Evolutionary conservation across 2,888 invertebrate species (phyloP).

Genomic region (Drosophila basisetae): DNA sequence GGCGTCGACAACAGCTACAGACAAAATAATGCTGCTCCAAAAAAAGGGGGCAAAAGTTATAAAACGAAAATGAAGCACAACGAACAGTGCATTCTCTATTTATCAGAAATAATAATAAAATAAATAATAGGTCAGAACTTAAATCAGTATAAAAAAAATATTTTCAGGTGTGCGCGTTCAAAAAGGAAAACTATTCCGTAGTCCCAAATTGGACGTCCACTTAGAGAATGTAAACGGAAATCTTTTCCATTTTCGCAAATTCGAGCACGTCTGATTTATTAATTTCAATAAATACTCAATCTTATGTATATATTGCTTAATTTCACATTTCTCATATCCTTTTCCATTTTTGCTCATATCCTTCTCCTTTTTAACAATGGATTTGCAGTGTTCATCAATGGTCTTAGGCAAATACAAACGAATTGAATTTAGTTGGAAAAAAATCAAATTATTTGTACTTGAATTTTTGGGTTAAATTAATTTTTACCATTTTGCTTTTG

Average conservation of each 20-base stretch:
- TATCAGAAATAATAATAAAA: neutral
- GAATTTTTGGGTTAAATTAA: neutral
- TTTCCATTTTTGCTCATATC: neutral
- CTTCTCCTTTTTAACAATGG: neutral
- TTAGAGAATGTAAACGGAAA: neutral
- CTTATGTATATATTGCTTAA: neutral
- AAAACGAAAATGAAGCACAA: neutral
- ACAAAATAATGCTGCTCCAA: conserved; percentile 43
- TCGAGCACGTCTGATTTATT: neutral
- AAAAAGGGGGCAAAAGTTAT: conserved; percentile 19
- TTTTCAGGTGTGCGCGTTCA: neutral
- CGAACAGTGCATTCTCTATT: conserved; percentile 21
- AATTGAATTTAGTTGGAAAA: neutral
- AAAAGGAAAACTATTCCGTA: neutral
- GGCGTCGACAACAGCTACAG: conserved; percentile 59
- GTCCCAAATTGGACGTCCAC: neutral
- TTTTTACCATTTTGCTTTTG: conserved; percentile 3
- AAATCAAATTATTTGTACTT: neutral
- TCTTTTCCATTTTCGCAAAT: neutral
- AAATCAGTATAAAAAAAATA: neutral
- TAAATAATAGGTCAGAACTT: neutral
- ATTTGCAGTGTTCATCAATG: neutral
- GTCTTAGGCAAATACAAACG: neutral
- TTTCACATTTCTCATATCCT: neutral
- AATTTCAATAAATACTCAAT: neutral